Conservation (phyloP, 2,888 invertebrate species). For the Sarcophaga subvicina region DNA sequence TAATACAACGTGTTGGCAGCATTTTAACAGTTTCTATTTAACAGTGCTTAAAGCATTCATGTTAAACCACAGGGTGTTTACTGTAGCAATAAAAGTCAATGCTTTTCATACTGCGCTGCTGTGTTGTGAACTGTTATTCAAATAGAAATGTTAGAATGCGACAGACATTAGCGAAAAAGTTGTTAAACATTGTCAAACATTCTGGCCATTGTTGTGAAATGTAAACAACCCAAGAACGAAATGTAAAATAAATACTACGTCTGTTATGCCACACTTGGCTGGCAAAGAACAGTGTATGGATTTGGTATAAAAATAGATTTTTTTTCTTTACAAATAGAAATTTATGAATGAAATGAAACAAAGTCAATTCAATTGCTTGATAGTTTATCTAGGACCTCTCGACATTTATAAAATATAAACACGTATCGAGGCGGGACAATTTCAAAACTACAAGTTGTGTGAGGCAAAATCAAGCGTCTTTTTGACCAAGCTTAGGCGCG, state of each 20-base stretch:
- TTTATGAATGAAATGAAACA: too few relatives aligned
- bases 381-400: too few relatives aligned
- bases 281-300: neutral
- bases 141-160: neutral
- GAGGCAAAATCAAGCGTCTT: too few relatives aligned
- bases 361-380: too few relatives aligned
- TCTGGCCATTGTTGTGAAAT: neutral
- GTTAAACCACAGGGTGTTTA: constrained; percentile 50
- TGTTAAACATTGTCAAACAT: neutral
- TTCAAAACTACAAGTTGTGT: too few relatives aligned
- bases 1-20: constrained; percentile 60
- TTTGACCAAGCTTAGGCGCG: too few relatives aligned
- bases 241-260: neutral
- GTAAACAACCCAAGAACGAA: too few relatives aligned
- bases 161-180: too few relatives aligned
- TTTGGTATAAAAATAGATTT: neutral
- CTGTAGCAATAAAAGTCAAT: neutral
- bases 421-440: too few relatives aligned
- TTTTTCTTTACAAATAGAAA: too few relatives aligned
- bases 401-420: too few relatives aligned
- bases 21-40: constrained; percentile 2
- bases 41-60: constrained; percentile 16
- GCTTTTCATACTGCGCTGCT: neutral
- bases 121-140: neutral
- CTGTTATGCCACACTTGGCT: neutral